phyloP scores from a whole-genome alignment of 2,797 vertebrate genomes.

The Phoxinus dragarum region DNA sequence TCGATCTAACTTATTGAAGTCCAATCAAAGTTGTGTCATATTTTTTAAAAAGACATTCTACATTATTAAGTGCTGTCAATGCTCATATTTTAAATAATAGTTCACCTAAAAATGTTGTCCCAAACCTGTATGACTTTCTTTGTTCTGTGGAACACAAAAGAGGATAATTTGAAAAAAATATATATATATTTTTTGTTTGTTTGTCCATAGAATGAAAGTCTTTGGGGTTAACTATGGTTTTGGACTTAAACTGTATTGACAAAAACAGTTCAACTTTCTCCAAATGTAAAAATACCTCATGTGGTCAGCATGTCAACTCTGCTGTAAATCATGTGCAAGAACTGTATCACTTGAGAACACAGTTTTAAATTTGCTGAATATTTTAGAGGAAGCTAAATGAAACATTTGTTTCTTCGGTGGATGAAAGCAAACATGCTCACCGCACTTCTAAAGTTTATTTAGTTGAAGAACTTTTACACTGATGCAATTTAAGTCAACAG shows the following conservation, averaged over 20 bases:
- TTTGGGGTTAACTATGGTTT: not conserved
- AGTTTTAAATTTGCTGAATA: conserved; percentile 66
- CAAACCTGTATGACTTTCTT: not conserved
- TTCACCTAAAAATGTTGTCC: not conserved
- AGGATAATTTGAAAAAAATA: no score
- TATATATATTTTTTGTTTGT: no score
- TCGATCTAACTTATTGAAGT: not conserved
- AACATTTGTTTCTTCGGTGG: conserved; percentile 54
- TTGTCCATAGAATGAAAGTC: not conserved
- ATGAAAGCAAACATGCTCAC: conserved; percentile 58
- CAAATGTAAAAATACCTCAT: not conserved
- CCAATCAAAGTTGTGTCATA: not conserved
- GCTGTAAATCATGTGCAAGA: conserved; percentile 53
- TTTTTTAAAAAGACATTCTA: not conserved
- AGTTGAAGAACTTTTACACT: conserved; percentile 52
- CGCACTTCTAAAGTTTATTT: conserved; percentile 57
- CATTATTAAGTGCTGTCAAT: not conserved
- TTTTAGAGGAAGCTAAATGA: conserved; percentile 55
- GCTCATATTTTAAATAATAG: not conserved
- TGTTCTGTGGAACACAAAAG: not conserved
- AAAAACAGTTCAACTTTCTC: not conserved
- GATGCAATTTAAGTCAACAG: conserved; percentile 59
- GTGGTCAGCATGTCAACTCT: not conserved
- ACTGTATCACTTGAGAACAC: conserved; percentile 59
- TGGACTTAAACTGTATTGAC: not conserved